phyloP scores from a whole-genome alignment of 2,888 invertebrate genomes.

The Microplitis manilae region DNA sequence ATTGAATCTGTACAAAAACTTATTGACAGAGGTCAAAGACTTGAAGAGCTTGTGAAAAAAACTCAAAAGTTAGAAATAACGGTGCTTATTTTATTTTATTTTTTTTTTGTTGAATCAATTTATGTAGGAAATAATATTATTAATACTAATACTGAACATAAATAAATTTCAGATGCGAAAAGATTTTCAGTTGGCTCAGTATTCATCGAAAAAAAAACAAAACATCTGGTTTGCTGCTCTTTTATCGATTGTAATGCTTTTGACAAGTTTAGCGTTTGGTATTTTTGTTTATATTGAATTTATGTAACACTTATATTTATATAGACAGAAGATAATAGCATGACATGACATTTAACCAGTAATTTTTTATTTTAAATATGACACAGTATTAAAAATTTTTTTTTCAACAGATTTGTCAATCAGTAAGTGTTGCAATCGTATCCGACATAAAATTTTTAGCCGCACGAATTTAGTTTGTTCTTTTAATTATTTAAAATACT shows the following conservation, averaged over 20 bases:
- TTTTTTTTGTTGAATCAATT: not conserved
- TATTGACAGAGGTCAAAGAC: slow-evolving; percentile 58
- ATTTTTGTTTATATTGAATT: slow-evolving; percentile 34
- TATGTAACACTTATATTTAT: slow-evolving; percentile 7
- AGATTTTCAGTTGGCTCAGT: slow-evolving; percentile 52
- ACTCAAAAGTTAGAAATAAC: slow-evolving; percentile 59
- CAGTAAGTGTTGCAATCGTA: slow-evolving; percentile 17
- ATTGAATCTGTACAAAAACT: slow-evolving; percentile 60
- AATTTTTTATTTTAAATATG: slow-evolving; percentile 43
- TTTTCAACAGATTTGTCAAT: slow-evolving; percentile 5
- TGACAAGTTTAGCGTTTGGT: slow-evolving; percentile 46
- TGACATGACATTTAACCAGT: not conserved
- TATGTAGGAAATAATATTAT: not conserved
- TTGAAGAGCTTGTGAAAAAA: slow-evolving; percentile 61
- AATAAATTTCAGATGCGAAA: slow-evolving; percentile 51
- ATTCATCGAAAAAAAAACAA: slow-evolving; percentile 45
- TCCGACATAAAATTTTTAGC: no score
- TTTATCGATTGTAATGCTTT: slow-evolving; percentile 41
- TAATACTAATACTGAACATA: not conserved
- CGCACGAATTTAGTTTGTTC: no score
- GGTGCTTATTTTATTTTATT: slow-evolving; percentile 49
- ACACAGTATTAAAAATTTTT: slow-evolving; percentile 46
- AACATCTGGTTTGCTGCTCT: slow-evolving; percentile 39
- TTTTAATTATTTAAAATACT: no score
- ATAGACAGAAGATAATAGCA: not conserved